Evolutionary conservation across 2,888 invertebrate genomes (phyloP).

Genomic region (Magallana nippona): DNA sequence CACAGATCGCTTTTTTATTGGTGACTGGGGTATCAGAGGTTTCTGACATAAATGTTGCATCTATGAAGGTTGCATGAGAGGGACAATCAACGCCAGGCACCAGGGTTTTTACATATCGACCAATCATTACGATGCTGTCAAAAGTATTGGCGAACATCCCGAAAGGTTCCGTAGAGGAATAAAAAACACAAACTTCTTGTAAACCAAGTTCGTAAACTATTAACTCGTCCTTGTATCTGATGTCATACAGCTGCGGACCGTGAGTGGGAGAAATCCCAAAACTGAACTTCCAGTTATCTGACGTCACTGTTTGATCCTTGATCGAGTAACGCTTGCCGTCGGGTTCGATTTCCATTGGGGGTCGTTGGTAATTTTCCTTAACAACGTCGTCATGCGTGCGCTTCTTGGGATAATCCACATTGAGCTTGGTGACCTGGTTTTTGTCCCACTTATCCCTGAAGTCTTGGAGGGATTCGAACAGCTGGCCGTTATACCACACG

Average conservation of each 20-base stretch:
- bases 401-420: slow-evolving; percentile 48
- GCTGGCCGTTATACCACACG: slow-evolving; percentile 56
- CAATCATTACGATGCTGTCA: slow-evolving; percentile 66
- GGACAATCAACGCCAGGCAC: slow-evolving; percentile 75
- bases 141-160: slow-evolving; percentile 62
- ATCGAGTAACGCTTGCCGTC: slow-evolving; percentile 73
- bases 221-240: slow-evolving; percentile 65
- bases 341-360: slow-evolving; percentile 67
- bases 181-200: slow-evolving; percentile 71
- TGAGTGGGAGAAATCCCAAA: slow-evolving; percentile 67
- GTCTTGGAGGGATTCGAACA: slow-evolving; percentile 53
- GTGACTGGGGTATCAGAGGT: slow-evolving; percentile 37
- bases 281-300: slow-evolving; percentile 74
- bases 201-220: slow-evolving; percentile 74
- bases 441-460: slow-evolving; percentile 35
- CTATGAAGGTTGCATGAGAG: slow-evolving; percentile 62
- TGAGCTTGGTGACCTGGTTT: slow-evolving; percentile 40
- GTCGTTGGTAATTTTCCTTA: slow-evolving; percentile 56
- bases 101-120: slow-evolving; percentile 60
- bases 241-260: slow-evolving; percentile 70
- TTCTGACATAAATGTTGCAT: slow-evolving; percentile 55
- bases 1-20: slow-evolving; percentile 62
- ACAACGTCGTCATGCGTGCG: slow-evolving; percentile 54
- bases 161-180: slow-evolving; percentile 64
- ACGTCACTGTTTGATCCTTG: slow-evolving; percentile 65